These are phyloP conservation scores for Lypha dubia DNA, from an alignment of 2,888 invertebrate genomes.

Conservation along the genomic window DNA sequence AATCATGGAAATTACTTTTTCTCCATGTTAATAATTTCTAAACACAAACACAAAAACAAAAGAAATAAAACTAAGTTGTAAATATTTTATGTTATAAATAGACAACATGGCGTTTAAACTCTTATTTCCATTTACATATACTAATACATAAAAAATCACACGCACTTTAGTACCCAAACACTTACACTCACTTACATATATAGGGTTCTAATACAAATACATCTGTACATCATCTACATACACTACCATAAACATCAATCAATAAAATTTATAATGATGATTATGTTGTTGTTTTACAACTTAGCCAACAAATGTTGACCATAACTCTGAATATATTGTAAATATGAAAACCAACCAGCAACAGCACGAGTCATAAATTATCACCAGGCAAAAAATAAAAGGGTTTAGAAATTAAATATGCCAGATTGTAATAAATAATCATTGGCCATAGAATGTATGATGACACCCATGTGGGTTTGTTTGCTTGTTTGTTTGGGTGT, in stretches of 20 bases:
- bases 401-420: slow-evolving; percentile 56
- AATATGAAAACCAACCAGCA: slow-evolving; percentile 48
- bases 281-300: slow-evolving; percentile 58
- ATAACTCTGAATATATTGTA: slow-evolving; percentile 46
- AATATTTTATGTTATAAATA: slow-evolving; percentile 57
- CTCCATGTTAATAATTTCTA: neutral
- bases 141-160: neutral
- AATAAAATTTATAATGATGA: slow-evolving; percentile 68
- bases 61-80: slow-evolving; percentile 40
- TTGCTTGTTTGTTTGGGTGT: slow-evolving; percentile 13
- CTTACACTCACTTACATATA: neutral
- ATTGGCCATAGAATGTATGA: neutral
- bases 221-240: neutral
- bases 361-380: slow-evolving; percentile 59
- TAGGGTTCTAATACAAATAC: neutral
- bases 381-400: slow-evolving; percentile 42
- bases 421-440: slow-evolving; percentile 31
- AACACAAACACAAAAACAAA: neutral
- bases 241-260: slow-evolving; percentile 60
- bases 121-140: slow-evolving; percentile 13
- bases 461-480: neutral
- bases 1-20: slow-evolving; percentile 28
- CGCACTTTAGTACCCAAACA: slow-evolving; percentile 13
- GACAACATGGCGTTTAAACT: slow-evolving; percentile 63
- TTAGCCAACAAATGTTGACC: slow-evolving; percentile 62